Evolutionary conservation across 1,140 invertebrate genomes (phyloP), one percentile per base, ranked within the genome.

Genomic region (Cotesia chilonis): DNA sequence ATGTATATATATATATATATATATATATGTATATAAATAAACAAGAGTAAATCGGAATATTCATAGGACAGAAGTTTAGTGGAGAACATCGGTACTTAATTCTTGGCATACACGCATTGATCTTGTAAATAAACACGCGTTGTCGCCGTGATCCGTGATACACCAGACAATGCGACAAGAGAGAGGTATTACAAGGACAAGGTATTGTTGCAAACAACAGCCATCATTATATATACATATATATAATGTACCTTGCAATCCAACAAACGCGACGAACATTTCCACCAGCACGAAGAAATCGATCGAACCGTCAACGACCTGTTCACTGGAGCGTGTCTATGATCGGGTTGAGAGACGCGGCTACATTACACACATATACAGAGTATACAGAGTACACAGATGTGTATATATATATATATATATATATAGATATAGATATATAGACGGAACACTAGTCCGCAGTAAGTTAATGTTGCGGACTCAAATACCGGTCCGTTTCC

Each of bases 401-500:
- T 28, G 3, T 28, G n/a, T n/a, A n/a, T n/a, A 28, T 28, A 28
- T 28, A 28, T 28, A 28, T 2, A 28, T 28, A 14, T 14, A 28
- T 28, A 28, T 28, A 28, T 28, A 28, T 2, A 28, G 1, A 28
- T 28, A 28, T 17, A 17, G 17, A 17, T 17, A 17, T 17, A 17
- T 17, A 17, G 17, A 17, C 17, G 17, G 17, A 28, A 2, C 28
- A 28, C 41, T 47, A 47, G 41, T 47, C 6, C 57, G 63, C n/a
- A 12, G 55, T 63, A 61, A 14, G 57, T 63, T 63, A 10, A 51
- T 41, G 61, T 64, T 64, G 17, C n/a, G 28, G 52, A 47, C 60
- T 51, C 54, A 72, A 72, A 72, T 72, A 72, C 70, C 70, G 70
- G 70, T 72, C 70, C 17, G 14, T 47, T 70, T 10, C n/a, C 55